Base-by-base conservation (phyloP, 2,888 invertebrate species). In the Leucophora obtusa region DNA sequence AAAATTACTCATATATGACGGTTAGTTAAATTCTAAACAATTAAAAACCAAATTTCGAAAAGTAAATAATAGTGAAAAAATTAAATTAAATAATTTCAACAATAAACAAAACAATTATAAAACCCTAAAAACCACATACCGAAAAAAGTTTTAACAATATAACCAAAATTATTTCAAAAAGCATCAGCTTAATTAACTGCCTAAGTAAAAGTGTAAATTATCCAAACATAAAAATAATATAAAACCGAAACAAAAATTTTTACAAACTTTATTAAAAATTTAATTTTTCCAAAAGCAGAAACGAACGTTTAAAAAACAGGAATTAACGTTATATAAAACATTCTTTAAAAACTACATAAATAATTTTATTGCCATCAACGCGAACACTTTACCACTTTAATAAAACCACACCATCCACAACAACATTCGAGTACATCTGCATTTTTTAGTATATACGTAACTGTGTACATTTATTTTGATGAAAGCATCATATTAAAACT, bases 161-260 rank as follows among this genome's bases (percentile, higher is more conserved):
- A 68, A 74, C 59, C 78, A 70, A 79, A 80, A 54, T 62, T 60
- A 24, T 28, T 28, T 28, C 60, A 53, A 60, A 66, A 54, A 78
- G 66, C 53, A 81, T 65, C 75, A 70, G 56, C 83, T 82, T 69
- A 83, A 82, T 80, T 76, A 84, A 84, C 79, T 82, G 81, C 82
- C 79, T 73, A 79, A 79, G 62, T 70, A 75, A 84, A 73, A 81
- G 70, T 81, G 76, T 69, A 76, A 80, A 80, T 80, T 83, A 83
- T 84, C 74, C 75, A 79, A 80, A 66, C 70, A 77, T 79, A 79
- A 4, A 28, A 28, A 28, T 7, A 28, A 28, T 28, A 28, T 7
- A 28, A 28, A 28, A 28, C 28, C 28, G 28, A 28, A 28, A 28
- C 6, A 82, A 81, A 84, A 73, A 71, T 10, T 58, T 77, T 77